Percentiles rank a stretch among this genome's conserved stretches.
These are phyloP conservation scores for Clinocottus analis DNA, from an alignment of 2,113 vertebrate species.

Conservation along the genomic window DNA sequence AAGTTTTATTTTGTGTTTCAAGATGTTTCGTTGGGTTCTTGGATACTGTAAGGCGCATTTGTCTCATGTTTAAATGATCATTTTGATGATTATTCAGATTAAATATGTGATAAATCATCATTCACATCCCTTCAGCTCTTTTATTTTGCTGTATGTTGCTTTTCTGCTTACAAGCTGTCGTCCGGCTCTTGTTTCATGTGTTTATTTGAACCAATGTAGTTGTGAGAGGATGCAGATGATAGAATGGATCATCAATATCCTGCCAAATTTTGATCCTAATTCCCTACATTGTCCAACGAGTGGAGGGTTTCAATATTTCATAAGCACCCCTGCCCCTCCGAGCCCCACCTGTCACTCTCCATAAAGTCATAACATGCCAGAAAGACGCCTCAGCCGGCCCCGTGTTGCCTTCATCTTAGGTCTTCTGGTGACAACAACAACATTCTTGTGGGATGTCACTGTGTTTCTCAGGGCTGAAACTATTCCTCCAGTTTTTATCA, in stretches of 20 bases:
- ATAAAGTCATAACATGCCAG: slow-evolving; percentile 32
- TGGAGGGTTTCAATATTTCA: slow-evolving; percentile 1
- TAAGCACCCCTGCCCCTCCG: neutral
- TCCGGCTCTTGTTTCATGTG: too few species aligned
- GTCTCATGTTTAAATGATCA: too few species aligned
- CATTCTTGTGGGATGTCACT: slow-evolving; percentile 4
- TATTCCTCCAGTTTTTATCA: too few species aligned
- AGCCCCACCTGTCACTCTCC: slow-evolving; percentile 23
- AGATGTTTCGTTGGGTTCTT: neutral
- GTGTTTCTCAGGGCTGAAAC: neutral
- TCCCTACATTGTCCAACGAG: neutral
- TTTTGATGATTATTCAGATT: too few species aligned
- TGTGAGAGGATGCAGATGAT: neutral
- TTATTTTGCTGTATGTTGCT: neutral
- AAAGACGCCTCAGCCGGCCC: slow-evolving; percentile 4
- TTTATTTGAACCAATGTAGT: too few species aligned
- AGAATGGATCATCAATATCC: neutral
- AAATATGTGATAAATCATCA: slow-evolving; percentile 20
- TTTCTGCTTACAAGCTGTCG: neutral
- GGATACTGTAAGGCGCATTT: neutral
- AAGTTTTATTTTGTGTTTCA: neutral
- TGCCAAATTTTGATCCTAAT: neutral
- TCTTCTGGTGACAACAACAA: slow-evolving; percentile 21
- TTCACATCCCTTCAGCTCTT: neutral
- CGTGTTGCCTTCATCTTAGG: slow-evolving; percentile 1